Base-by-base conservation (phyloP, 2,797 vertebrate species). In the Bradypus variegatus region DNA sequence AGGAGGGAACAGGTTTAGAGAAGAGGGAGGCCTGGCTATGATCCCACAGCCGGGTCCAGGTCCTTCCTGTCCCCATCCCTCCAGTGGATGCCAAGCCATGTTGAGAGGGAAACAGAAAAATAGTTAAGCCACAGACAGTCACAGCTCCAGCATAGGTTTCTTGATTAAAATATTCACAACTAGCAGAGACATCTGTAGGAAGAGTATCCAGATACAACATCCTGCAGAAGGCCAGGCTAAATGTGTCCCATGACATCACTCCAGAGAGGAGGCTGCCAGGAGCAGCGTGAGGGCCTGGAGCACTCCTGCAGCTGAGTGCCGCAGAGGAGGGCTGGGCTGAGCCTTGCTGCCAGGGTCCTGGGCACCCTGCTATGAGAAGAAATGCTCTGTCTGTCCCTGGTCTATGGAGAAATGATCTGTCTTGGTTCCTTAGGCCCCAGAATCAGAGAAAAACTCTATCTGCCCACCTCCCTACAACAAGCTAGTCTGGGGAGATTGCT, bases 221-320 rank as follows among this genome's bases (percentile, higher is more conserved):
- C 69, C 77, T 95, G 88, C 95, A 78, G 93, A 88, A 93, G 86
- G 91, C 93, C 90, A 67, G 58, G 91, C 96, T 96, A 96, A 95
- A 95, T 93, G 91, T 92, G 88, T 94, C 90, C 69, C 77, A 93
- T 95, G 94, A 95, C 93, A 95, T 96, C 95, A 96, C 58, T 91
- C 25, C 53, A 79, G 77, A 88, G 88, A 92, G 91, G 86, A 94
- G 86, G 80, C 90, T 93, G 92, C 95, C 93, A 89, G 76, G 82
- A 95, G 79, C 70, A 18, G 33, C 10, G 6, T 65, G 79, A 91
- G 75, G 67, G 25, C 77, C 82, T 53, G 31, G 60, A 89, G 53
- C 53, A 75, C 65, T 83, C 79, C 81, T 93, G 58, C 55, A 86
- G 76, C 67, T 65, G n/a, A 76, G 69, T 87, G 93, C 65, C 8